Percentiles rank a stretch among this genome's conserved stretches.
phyloP scores from a whole-genome alignment of 2,113 vertebrate species.

The Pristiophorus japonicus region DNA sequence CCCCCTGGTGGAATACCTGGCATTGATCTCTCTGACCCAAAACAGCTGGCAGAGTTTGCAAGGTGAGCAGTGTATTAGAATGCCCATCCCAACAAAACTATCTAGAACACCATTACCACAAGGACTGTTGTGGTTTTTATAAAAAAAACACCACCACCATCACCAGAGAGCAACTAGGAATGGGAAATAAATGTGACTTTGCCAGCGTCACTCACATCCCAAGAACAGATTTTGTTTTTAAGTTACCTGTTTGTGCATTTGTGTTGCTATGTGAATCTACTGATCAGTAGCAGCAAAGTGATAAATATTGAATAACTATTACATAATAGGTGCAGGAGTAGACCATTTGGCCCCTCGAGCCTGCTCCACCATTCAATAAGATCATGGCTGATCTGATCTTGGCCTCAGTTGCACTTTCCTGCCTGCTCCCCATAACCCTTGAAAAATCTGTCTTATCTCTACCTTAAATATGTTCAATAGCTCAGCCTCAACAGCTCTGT shows the following conservation, averaged over 20 bases:
- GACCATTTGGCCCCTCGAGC: too few species aligned
- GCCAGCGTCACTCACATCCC: too few species aligned
- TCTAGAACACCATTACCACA: neutral
- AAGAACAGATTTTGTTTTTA: neutral
- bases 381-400: too few species aligned
- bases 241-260: neutral
- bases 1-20: slow-evolving; percentile 95
- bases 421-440: too few species aligned
- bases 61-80: slow-evolving; percentile 60
- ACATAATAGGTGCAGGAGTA: too few species aligned
- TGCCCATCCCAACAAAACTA: neutral
- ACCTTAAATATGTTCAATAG: too few species aligned
- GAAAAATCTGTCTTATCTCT: too few species aligned
- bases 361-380: too few species aligned
- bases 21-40: slow-evolving; percentile 94
- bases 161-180: neutral
- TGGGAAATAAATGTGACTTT: neutral
- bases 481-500: too few species aligned
- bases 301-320: neutral
- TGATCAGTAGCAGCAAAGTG: neutral
- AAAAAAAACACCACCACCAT: too few species aligned
- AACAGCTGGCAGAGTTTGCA: slow-evolving; percentile 96
- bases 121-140: neutral
- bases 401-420: too few species aligned
- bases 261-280: neutral